Percentiles rank a stretch among this genome's conserved stretches.
Evolutionary conservation across 2,888 invertebrate species (phyloP).

Genomic region (Chrysolina haemoptera): DNA sequence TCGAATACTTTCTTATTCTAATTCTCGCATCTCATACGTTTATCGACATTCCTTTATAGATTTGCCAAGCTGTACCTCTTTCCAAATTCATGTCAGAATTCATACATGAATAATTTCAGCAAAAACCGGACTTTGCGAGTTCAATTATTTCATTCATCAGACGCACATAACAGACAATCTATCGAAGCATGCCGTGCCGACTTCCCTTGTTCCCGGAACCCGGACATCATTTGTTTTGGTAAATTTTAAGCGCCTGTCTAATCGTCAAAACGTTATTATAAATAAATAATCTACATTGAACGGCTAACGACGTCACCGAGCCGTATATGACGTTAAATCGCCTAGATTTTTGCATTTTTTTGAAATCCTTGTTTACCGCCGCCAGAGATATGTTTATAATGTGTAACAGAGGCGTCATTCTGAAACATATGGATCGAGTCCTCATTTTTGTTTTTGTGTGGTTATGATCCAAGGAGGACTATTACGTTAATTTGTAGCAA

Average conservation of each 20-base stretch:
- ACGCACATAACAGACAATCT: conserved; percentile 9
- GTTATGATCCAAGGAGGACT: conserved; percentile 8
- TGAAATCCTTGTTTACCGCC: conserved; percentile 18
- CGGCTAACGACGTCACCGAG: conserved; percentile 3
- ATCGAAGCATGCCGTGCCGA: conserved; percentile 11
- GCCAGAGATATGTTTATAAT: conserved; percentile 38
- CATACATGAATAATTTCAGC: neutral
- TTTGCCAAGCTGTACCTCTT: neutral
- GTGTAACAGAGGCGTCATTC: conserved; percentile 39
- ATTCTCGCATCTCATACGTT: too few species aligned
- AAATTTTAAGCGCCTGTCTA: conserved; percentile 12
- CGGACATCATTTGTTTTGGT: conserved; percentile 15
- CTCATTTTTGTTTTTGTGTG: conserved; percentile 34
- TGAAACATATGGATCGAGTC: conserved; percentile 37
- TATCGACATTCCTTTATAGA: too few species aligned
- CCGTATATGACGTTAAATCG: conserved; percentile 20
- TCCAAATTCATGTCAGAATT: neutral
- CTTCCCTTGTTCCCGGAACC: conserved; percentile 18
- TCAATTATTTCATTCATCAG: conserved; percentile 5
- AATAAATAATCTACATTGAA: conserved; percentile 14
- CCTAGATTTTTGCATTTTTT: conserved; percentile 18
- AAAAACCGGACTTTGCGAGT: neutral
- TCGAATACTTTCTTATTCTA: too few species aligned
- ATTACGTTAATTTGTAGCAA: conserved; percentile 20
- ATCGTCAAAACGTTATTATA: conserved; percentile 13